Percentiles rank a stretch among this genome's conserved stretches.
These are phyloP conservation scores for Chiloscyllium punctatum DNA, from an alignment of 2,797 vertebrate species.

Conservation along the genomic window DNA sequence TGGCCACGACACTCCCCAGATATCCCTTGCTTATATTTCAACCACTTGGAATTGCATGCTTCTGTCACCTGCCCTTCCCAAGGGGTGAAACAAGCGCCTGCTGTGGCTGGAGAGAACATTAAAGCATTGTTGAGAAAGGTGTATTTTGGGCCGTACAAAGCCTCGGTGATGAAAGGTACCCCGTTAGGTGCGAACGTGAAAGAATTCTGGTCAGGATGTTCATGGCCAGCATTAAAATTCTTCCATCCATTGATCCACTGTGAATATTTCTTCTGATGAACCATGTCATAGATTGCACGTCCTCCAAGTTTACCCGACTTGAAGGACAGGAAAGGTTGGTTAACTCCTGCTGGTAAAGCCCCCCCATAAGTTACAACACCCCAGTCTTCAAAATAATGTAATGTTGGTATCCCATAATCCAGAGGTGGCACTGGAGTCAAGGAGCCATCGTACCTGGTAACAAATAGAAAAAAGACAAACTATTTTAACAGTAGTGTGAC, in stretches of 20 bases:
- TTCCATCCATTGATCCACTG: constrained; percentile 94
- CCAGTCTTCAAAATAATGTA: constrained; percentile 96
- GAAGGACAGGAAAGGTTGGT: constrained; percentile 87
- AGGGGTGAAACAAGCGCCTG: constrained; percentile 81
- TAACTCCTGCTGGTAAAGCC: constrained; percentile 71
- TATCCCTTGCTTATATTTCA: constrained; percentile 81
- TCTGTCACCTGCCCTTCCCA: constrained; percentile 96
- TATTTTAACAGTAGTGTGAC: constrained; percentile 26
- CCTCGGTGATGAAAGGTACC: constrained; percentile 89
- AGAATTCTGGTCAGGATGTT: constrained; percentile 93
- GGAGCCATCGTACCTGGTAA: constrained; percentile 80
- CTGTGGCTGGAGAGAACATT: constrained; percentile 74
- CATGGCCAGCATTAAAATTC: constrained; percentile 94
- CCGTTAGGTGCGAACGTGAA: constrained; percentile 92
- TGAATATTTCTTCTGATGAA: constrained; percentile 86
- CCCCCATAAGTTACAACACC: constrained; percentile 93
- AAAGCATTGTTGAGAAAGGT: constrained; percentile 86
- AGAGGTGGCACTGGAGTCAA: constrained; percentile 71
- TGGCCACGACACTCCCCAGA: constrained; percentile 79
- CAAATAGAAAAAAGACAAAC: constrained; percentile 39
- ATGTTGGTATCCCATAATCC: constrained; percentile 72
- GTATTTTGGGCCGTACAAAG: constrained; percentile 92
- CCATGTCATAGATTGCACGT: constrained; percentile 91
- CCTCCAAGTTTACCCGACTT: constrained; percentile 96
- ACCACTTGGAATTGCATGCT: constrained; percentile 91